phyloP scores from a whole-genome alignment of 2,113 vertebrate genomes.

The Cyanistes caeruleus region DNA sequence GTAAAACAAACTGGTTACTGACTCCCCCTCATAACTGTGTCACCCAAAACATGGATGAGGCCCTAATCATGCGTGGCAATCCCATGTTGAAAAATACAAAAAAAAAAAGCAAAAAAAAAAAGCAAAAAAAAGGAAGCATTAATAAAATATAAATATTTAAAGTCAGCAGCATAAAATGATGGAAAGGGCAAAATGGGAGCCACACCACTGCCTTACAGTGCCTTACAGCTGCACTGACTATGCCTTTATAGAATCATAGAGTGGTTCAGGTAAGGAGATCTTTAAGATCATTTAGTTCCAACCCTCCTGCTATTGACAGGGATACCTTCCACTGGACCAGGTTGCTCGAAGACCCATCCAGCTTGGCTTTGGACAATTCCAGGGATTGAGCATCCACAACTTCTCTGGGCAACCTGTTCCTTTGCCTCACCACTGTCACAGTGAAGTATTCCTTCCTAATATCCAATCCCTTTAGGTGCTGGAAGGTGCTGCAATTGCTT shows the following conservation, averaged over 20 bases:
- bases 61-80: background rate
- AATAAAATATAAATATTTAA: background rate
- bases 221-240: background rate
- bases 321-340: background rate
- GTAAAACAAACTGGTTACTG: background rate
- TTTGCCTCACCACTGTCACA: background rate
- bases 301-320: background rate
- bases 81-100: background rate
- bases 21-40: background rate
- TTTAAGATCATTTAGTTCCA: background rate
- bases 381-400: background rate
- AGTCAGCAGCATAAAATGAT: background rate
- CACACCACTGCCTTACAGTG: background rate
- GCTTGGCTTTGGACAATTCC: background rate
- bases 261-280: background rate
- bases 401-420: background rate
- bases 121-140: background rate
- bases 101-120: background rate
- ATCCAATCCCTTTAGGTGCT: background rate
- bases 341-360: background rate
- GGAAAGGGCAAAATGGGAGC: background rate
- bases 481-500: background rate
- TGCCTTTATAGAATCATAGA: background rate
- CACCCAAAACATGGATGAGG: background rate
- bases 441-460: background rate